Evolutionary conservation across 2,888 invertebrate species (phyloP), one percentile per base, ranked within the genome.

Genomic region (Pheosia tremula): DNA sequence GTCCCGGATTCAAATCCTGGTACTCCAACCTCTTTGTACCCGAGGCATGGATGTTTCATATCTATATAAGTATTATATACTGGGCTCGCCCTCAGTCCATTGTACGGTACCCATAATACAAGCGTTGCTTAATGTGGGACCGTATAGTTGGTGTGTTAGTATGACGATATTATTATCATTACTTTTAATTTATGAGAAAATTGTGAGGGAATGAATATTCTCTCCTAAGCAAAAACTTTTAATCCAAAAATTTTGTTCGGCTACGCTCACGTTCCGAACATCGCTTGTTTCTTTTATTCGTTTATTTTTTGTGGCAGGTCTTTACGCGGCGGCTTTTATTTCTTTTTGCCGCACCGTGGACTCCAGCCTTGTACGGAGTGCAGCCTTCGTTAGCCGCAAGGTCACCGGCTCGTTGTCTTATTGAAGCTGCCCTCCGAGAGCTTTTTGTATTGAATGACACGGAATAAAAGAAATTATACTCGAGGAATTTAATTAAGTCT

Each of bases 351-450:
- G 78, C 75, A 74, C 43, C 54, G 58, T 56, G 56, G 56, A 39
- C 8, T 3, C 78, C 82, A 83, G 82, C 86, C 88, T 85, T 87
- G 84, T 88, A 84, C 75, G 86, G 86, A 78, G 82, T 80, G 84
- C 85, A 91, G 90, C 91, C 92, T 92, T 92, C 92, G 90, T 90
- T 90, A 89, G 88, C 86, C 79, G 85, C 92, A 92, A 92, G 92
- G 92, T 90, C 91, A 91, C 74, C 74, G 71, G 80, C 81, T 82
- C 82, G 85, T 81, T 82, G 80, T 81, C 77, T 75, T 74, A 76
- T 78, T 71, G 72, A 75, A 72, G 67, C 66, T 62, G 74, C 64
- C 69, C 71, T 71, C 63, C 69, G 66, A 62, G 65, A 68, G 71
- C 79, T 81, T 82, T 78, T 75, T 76, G 60, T 69, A 10, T 2